Evolutionary conservation across 2,797 vertebrate species (phyloP).

Genomic region (Leptoclinus maculatus): DNA sequence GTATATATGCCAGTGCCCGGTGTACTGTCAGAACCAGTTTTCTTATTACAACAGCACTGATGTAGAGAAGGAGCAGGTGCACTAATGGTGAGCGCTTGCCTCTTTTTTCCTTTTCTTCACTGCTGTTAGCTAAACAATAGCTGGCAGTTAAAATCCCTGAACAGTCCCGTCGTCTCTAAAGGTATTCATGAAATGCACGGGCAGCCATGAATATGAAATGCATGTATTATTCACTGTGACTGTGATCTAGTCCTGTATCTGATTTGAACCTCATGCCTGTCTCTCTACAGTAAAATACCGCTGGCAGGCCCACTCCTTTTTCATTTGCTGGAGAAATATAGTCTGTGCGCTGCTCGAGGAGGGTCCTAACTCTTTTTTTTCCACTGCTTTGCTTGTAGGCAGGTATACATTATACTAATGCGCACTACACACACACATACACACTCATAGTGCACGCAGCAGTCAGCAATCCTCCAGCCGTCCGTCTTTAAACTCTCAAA

Average conservation of each 20-base stretch:
- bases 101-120: slow-evolving; percentile 18
- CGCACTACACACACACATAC: background rate
- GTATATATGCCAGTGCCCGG: background rate
- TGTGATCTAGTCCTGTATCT: slow-evolving; percentile 51
- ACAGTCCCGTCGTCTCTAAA: slow-evolving; percentile 28
- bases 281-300: slow-evolving; percentile 49
- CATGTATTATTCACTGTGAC: slow-evolving; percentile 57
- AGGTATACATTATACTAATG: slow-evolving; percentile 39
- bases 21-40: slow-evolving; percentile 20
- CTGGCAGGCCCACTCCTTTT: slow-evolving; percentile 60
- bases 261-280: slow-evolving; percentile 57
- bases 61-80: slow-evolving; percentile 15
- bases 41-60: slow-evolving; percentile 27
- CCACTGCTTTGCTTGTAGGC: slow-evolving; percentile 18
- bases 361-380: slow-evolving; percentile 33
- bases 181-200: slow-evolving; percentile 56
- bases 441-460: background rate
- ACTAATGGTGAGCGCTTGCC: slow-evolving; percentile 19
- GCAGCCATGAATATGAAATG: slow-evolving; percentile 64
- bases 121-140: slow-evolving; percentile 46
- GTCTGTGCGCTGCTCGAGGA: slow-evolving; percentile 17
- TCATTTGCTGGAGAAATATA: slow-evolving; percentile 58
- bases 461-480: slow-evolving; percentile 9
- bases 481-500: slow-evolving; percentile 39
- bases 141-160: slow-evolving; percentile 49